Conservation (phyloP, 2,113 vertebrate genomes). For the Bungarus multicinctus region DNA sequence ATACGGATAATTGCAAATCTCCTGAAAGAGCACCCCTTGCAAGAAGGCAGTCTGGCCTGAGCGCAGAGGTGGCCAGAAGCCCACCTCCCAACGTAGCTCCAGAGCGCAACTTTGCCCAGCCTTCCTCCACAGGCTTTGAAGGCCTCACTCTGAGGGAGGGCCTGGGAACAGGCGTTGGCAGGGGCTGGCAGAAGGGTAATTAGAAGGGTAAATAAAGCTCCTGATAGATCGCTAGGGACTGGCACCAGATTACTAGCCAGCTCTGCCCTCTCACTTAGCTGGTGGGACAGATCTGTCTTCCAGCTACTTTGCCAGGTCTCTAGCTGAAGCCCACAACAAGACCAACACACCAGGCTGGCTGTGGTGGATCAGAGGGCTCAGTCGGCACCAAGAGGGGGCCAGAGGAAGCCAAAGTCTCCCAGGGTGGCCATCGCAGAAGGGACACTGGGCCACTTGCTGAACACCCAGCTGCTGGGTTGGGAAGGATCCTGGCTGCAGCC, state of each 20-base stretch:
- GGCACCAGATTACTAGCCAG: neutral
- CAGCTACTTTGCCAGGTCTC: neutral
- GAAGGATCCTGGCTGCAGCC: neutral
- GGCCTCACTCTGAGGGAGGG: neutral
- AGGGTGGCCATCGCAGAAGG: neutral
- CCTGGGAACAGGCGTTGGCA: neutral
- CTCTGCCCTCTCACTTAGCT: neutral
- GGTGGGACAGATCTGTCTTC: neutral
- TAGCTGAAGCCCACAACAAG: neutral
- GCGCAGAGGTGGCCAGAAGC: fast-evolving
- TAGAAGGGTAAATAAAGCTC: neutral
- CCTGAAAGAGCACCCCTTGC: slow-evolving; percentile 69
- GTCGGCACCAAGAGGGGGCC: neutral
- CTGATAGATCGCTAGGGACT: neutral
- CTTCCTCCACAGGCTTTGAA: neutral
- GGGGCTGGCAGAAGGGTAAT: too few relatives aligned
- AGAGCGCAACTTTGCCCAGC: too few relatives aligned
- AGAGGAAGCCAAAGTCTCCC: neutral
- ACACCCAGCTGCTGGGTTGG: neutral
- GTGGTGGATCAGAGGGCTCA: neutral
- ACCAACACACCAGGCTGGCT: neutral
- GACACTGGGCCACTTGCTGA: neutral
- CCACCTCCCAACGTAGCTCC: too few relatives aligned
- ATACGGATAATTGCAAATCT: slow-evolving; percentile 83
- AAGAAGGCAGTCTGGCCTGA: neutral